Conservation (phyloP, 2,888 invertebrate species). For the Exephanes ischioxanthus region DNA sequence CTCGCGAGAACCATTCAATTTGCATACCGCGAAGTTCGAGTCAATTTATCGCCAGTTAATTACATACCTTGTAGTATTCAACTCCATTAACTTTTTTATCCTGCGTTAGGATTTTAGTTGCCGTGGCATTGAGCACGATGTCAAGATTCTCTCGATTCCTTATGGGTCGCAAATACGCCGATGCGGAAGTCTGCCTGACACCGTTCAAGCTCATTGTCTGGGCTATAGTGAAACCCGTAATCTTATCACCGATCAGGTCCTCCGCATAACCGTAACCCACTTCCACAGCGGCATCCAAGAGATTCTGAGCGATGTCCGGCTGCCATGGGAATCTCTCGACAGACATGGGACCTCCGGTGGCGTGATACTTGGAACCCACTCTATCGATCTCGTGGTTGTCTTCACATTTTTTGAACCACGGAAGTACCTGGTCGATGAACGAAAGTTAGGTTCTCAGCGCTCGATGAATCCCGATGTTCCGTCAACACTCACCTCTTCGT, state of each 20-base stretch:
- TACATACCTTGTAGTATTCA: slow-evolving; percentile 85
- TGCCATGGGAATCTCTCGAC: slow-evolving; percentile 88
- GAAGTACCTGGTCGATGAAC: slow-evolving; percentile 86
- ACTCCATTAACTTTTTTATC: slow-evolving; percentile 87
- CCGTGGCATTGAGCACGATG: slow-evolving; percentile 87
- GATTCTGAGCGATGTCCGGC: slow-evolving; percentile 87
- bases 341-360: slow-evolving; percentile 88
- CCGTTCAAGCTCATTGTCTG: slow-evolving; percentile 89
- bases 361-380: slow-evolving; percentile 87
- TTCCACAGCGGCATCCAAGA: slow-evolving; percentile 88
- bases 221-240: slow-evolving; percentile 88
- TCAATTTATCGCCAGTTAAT: slow-evolving; percentile 73
- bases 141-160: slow-evolving; percentile 87
- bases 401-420: slow-evolving; percentile 89
- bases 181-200: slow-evolving; percentile 87
- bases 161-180: slow-evolving; percentile 87
- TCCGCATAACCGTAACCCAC: slow-evolving; percentile 88
- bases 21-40: not conserved
- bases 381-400: slow-evolving; percentile 88
- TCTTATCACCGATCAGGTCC: slow-evolving; percentile 88
- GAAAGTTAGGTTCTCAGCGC: not conserved
- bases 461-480: not conserved
- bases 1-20: not conserved
- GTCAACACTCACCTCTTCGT: slow-evolving; percentile 86
- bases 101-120: slow-evolving; percentile 86